Percentiles rank a stretch among this genome's conserved stretches.
phyloP scores from a whole-genome alignment of 2,888 invertebrate species.

The Drosophila bunnanda region DNA sequence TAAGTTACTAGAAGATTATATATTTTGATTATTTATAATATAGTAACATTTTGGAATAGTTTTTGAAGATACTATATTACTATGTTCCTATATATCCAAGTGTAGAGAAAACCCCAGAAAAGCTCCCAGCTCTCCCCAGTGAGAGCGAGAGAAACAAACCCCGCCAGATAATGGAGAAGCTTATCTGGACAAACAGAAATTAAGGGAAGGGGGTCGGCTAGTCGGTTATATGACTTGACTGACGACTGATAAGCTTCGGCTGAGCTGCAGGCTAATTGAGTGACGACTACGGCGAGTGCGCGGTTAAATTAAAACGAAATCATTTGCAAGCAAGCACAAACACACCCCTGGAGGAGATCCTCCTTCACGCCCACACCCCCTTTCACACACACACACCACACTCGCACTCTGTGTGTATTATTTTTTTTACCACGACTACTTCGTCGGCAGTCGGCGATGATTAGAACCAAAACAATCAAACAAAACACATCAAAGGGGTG shows the following conservation, averaged over 20 bases:
- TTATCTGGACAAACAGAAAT: constrained; percentile 52
- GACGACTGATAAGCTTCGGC: constrained; percentile 51
- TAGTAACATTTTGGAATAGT: too few relatives aligned
- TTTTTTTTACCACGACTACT: constrained; percentile 55
- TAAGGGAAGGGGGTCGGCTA: constrained; percentile 12
- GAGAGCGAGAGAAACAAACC: constrained; percentile 26
- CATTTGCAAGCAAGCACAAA: constrained; percentile 67
- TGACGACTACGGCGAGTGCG: constrained; percentile 57
- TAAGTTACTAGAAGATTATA: too few relatives aligned
- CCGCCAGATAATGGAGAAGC: constrained; percentile 58
- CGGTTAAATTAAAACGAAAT: constrained; percentile 79
- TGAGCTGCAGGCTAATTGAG: constrained; percentile 49
- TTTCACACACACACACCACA: constrained; percentile 14
- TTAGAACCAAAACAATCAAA: constrained; percentile 83
- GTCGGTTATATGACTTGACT: constrained; percentile 72
- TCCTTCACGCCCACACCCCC: constrained; percentile 8
- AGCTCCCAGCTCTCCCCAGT: not conserved
- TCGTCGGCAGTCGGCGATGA: constrained; percentile 82
- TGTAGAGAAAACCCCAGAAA: constrained; percentile 13
- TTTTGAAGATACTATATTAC: too few relatives aligned
- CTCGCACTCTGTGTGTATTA: not conserved
- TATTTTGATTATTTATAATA: too few relatives aligned
- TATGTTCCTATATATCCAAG: not conserved
- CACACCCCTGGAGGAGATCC: constrained; percentile 43
- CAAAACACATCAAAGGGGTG: constrained; percentile 80